Percentiles rank a stretch among this genome's conserved stretches.
Evolutionary conservation across 1,140 invertebrate genomes (phyloP).

Genomic region (Zaprionus gabonicus): DNA sequence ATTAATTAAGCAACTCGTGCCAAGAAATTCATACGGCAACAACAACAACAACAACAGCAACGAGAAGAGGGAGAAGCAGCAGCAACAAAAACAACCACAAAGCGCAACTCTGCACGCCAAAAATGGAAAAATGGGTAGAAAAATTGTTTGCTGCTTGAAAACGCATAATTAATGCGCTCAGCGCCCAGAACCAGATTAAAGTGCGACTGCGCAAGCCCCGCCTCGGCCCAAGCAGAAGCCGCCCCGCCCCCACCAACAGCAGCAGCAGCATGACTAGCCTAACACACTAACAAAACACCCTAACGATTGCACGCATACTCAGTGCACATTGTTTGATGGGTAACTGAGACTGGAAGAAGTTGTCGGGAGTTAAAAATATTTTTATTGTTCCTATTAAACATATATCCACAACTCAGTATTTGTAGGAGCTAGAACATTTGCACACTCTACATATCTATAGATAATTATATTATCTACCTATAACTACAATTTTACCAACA

Average conservation of each 20-base stretch:
- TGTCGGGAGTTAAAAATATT: not conserved
- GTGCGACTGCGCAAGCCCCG: constrained; percentile 41
- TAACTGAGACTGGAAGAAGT: not conserved
- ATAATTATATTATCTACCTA: not conserved
- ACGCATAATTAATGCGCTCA: constrained; percentile 83
- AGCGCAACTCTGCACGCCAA: constrained; percentile 40
- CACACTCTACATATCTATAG: not conserved
- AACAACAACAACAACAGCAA: constrained; percentile 17
- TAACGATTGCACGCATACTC: not conserved
- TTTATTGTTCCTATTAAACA: too few species aligned
- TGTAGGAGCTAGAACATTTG: not conserved
- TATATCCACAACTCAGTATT: not conserved
- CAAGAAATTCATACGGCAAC: constrained; percentile 62
- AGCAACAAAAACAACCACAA: constrained; percentile 22
- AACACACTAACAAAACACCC: not conserved
- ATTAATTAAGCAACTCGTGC: constrained; percentile 82
- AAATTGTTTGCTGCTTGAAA: constrained; percentile 61
- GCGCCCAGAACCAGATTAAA: constrained; percentile 80
- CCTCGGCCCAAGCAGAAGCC: not conserved
- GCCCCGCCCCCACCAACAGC: not conserved
- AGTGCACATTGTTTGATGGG: not conserved
- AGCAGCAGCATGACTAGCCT: not conserved
- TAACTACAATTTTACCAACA: not conserved
- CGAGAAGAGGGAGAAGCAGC: not conserved
- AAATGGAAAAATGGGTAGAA: constrained; percentile 28